Percentiles rank a stretch among this genome's conserved stretches.
These are phyloP conservation scores for Rhopalosiphum nymphaeae DNA, from an alignment of 2,888 invertebrate species.

Conservation along the genomic window DNA sequence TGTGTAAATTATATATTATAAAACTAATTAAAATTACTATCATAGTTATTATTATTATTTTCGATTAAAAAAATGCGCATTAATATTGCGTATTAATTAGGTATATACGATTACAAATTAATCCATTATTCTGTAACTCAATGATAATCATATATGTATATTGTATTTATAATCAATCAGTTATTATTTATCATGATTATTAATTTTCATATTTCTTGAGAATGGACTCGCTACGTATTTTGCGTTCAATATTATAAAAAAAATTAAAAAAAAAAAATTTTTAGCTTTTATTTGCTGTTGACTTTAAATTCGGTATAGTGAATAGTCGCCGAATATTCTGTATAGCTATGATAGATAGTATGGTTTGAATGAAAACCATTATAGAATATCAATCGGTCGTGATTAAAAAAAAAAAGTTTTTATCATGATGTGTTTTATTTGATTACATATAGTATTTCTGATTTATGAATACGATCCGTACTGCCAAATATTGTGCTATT, in stretches of 20 bases:
- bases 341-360: neutral
- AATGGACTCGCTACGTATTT: neutral
- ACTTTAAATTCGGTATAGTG: neutral
- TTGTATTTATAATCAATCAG: neutral
- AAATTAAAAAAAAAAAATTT: neutral
- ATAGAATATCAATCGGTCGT: neutral
- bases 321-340: neutral
- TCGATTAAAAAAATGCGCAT: neutral
- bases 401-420: neutral
- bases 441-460: neutral
- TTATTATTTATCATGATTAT: neutral
- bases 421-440: neutral
- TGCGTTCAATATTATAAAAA: neutral
- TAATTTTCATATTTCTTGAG: neutral
- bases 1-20: neutral
- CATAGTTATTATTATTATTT: neutral
- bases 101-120: neutral
- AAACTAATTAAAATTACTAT: neutral
- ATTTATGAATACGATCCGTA: slow-evolving; percentile 13
- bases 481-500: neutral
- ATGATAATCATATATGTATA: neutral
- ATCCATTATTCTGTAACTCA: neutral
- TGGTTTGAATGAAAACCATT: neutral
- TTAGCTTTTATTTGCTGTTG: neutral
- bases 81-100: neutral